phyloP scores from a whole-genome alignment of 2,888 invertebrate species.

The Cepaea hortensis region DNA sequence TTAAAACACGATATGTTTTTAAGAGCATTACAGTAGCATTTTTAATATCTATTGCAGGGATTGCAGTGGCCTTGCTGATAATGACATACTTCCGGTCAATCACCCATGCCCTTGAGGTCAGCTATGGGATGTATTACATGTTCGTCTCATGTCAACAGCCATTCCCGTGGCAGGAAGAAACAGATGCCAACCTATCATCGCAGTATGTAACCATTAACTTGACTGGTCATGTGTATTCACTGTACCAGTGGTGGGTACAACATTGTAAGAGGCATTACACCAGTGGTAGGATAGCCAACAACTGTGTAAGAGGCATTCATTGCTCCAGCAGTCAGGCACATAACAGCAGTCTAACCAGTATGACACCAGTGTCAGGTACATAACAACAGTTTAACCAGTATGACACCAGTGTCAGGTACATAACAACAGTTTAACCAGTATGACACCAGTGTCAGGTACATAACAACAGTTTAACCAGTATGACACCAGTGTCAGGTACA shows the following conservation, averaged over 20 bases:
- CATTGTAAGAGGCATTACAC: too few relatives aligned
- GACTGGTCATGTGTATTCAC: background rate
- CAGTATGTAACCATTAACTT: slow-evolving; percentile 43
- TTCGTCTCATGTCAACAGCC: slow-evolving; percentile 62
- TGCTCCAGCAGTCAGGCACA: too few relatives aligned
- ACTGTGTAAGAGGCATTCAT: too few relatives aligned
- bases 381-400: too few relatives aligned
- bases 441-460: too few relatives aligned
- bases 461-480: too few relatives aligned
- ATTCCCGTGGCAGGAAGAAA: slow-evolving; percentile 55
- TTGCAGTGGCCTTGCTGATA: slow-evolving; percentile 65
- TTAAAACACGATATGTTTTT: background rate
- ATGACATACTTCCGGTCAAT: slow-evolving; percentile 69
- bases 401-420: too few relatives aligned
- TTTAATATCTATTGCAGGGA: slow-evolving; percentile 56
- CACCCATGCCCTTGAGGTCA: slow-evolving; percentile 67
- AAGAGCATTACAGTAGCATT: background rate
- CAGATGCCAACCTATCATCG: slow-evolving; percentile 49
- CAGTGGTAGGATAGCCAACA: too few relatives aligned
- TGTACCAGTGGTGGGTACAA: background rate
- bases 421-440: too few relatives aligned
- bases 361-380: too few relatives aligned
- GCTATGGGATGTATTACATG: slow-evolving; percentile 68
- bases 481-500: too few relatives aligned
- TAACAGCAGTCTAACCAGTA: too few relatives aligned